Evolutionary conservation across 2,113 vertebrate species (phyloP).

Genomic region (Girardinichthys multiradiatus): DNA sequence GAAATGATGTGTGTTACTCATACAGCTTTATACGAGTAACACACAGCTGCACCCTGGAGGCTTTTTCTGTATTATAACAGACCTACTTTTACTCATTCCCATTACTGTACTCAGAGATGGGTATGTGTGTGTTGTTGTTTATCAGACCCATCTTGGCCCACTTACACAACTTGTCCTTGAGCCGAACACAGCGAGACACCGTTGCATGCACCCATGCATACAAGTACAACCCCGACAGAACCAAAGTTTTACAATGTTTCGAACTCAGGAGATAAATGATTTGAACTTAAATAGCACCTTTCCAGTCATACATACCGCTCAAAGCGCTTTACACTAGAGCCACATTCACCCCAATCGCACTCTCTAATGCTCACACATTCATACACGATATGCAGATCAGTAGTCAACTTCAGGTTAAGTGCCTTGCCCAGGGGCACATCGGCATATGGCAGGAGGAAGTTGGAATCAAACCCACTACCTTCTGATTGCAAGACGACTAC

Average conservation of each 20-base stretch:
- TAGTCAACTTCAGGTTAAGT: too few species aligned
- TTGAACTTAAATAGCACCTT: too few species aligned
- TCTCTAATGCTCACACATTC: too few species aligned
- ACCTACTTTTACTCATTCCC: slow-evolving; percentile 56
- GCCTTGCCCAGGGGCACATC: too few species aligned
- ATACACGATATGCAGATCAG: too few species aligned
- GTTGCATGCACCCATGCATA: too few species aligned
- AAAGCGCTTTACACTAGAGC: too few species aligned
- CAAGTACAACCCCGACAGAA: neutral
- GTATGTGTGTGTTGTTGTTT: slow-evolving; percentile 32
- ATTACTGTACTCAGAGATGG: slow-evolving; percentile 38
- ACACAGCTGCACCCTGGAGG: slow-evolving; percentile 32
- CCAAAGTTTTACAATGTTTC: slow-evolving; percentile 18
- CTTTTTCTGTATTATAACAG: slow-evolving; percentile 53
- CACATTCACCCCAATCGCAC: too few species aligned
- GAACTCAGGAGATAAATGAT: neutral
- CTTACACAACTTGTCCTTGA: slow-evolving; percentile 44
- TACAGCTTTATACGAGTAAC: neutral
- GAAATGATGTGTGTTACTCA: slow-evolving; percentile 14
- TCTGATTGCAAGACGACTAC: too few species aligned
- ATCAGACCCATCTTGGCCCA: slow-evolving; percentile 33
- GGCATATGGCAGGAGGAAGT: too few species aligned
- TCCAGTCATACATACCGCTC: too few species aligned
- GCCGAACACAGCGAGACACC: slow-evolving; percentile 14
- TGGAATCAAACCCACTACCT: too few species aligned